phyloP scores from a whole-genome alignment of 2,113 vertebrate species.

The Phocoena phocoena region DNA sequence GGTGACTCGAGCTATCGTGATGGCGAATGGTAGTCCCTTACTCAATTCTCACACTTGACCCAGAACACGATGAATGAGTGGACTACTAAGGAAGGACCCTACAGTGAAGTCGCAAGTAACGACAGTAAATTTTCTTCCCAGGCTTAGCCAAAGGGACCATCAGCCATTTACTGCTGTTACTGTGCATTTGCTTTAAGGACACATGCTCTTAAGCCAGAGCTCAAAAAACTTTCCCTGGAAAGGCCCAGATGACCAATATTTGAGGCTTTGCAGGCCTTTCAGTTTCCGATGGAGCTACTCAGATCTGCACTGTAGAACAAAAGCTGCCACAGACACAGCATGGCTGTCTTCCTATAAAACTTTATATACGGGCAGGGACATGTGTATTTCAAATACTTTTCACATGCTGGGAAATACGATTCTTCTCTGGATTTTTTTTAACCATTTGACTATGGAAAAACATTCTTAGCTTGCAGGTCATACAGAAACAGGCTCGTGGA shows the following conservation, averaged over 20 bases:
- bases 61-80: neutral
- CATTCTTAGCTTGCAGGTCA: neutral
- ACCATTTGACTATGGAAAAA: neutral
- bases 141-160: no score
- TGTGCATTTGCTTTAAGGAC: no score
- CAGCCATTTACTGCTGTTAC: no score
- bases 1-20: neutral
- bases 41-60: neutral
- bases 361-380: neutral
- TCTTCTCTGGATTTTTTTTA: neutral
- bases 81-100: neutral
- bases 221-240: neutral
- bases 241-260: neutral
- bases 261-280: neutral
- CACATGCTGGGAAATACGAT: neutral
- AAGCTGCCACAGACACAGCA: neutral
- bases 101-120: neutral
- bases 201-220: neutral
- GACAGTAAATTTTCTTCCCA: no score
- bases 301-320: neutral
- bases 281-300: neutral
- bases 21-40: neutral
- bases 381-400: neutral
- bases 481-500: neutral
- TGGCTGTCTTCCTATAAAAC: neutral